These are phyloP conservation scores for Lota lota DNA, from an alignment of 2,113 vertebrate genomes.

Conservation along the genomic window DNA sequence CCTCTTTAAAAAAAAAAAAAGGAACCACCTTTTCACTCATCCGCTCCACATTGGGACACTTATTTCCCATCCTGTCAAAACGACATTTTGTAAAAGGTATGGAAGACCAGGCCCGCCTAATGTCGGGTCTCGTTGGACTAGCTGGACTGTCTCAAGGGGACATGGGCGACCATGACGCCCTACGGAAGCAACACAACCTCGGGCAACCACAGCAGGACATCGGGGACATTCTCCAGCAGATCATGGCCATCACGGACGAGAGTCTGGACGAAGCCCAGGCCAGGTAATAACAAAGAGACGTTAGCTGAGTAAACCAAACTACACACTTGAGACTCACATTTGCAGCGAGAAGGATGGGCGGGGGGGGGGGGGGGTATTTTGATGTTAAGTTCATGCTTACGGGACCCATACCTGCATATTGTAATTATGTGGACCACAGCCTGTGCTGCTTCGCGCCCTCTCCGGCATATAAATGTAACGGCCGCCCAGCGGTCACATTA, in stretches of 20 bases:
- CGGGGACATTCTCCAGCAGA: slow-evolving; percentile 82
- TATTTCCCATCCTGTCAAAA: slow-evolving; percentile 8
- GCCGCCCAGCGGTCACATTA: slow-evolving; percentile 10
- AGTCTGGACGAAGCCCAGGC: slow-evolving; percentile 82
- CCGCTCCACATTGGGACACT: not conserved
- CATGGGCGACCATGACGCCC: slow-evolving; percentile 55
- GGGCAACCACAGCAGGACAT: slow-evolving; percentile 70
- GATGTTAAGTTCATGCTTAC: too few relatives aligned
- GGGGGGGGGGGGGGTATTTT: too few relatives aligned
- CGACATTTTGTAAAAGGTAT: slow-evolving; percentile 49
- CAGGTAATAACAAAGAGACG: slow-evolving; percentile 60
- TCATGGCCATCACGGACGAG: slow-evolving; percentile 83
- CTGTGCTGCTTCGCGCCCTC: too few relatives aligned
- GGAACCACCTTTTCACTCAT: not conserved
- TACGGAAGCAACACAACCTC: slow-evolving; percentile 55
- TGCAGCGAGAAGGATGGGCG: too few relatives aligned
- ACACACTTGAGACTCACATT: too few relatives aligned
- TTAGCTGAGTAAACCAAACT: not conserved
- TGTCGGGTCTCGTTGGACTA: slow-evolving; percentile 44
- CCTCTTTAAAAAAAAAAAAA: slow-evolving; percentile 6
- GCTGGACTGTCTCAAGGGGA: slow-evolving; percentile 48
- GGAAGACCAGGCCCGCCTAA: slow-evolving; percentile 68
- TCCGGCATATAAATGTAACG: slow-evolving; percentile 9
- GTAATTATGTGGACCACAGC: too few relatives aligned
- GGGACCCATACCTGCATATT: too few relatives aligned